Evolutionary conservation across 1,140 invertebrate species (phyloP).

Genomic region (Aphaenogaster rudis): DNA sequence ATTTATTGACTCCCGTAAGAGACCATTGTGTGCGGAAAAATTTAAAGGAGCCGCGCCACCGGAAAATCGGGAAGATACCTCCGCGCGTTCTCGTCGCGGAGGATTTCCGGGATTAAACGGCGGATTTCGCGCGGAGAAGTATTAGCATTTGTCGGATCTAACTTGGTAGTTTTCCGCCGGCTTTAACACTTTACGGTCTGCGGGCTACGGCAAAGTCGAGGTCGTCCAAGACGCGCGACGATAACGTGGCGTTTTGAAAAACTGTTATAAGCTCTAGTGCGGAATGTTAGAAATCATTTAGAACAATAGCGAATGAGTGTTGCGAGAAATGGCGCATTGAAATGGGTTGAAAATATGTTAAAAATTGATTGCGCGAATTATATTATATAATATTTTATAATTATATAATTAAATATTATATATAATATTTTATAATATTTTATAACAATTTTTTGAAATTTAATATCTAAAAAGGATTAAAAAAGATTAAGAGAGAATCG

Average conservation of each 20-base stretch:
- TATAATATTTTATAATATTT: too few relatives aligned
- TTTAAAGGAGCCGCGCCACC: conserved; percentile 28
- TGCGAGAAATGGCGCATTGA: not conserved
- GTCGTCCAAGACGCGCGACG: conserved; percentile 10
- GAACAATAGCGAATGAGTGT: not conserved
- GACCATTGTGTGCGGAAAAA: conserved; percentile 40
- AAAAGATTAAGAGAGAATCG: too few relatives aligned
- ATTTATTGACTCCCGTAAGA: conserved; percentile 58
- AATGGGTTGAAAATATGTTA: not conserved
- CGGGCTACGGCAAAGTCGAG: not conserved
- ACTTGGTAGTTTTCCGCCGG: conserved; percentile 13
- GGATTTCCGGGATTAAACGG: conserved; percentile 50
- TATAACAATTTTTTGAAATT: too few relatives aligned
- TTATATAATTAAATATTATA: too few relatives aligned
- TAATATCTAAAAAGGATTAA: too few relatives aligned
- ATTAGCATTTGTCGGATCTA: conserved; percentile 43
- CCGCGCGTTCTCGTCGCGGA: not conserved
- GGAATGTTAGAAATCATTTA: not conserved
- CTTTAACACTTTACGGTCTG: conserved; percentile 14
- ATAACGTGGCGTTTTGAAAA: not conserved
- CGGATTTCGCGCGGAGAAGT: conserved; percentile 24
- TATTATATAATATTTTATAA: not conserved
- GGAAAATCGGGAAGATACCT: conserved; percentile 45
- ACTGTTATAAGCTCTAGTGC: conserved; percentile 10
- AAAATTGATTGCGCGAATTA: not conserved